Base-by-base conservation (phyloP, 2,113 vertebrate genomes). In the Apus apus region DNA sequence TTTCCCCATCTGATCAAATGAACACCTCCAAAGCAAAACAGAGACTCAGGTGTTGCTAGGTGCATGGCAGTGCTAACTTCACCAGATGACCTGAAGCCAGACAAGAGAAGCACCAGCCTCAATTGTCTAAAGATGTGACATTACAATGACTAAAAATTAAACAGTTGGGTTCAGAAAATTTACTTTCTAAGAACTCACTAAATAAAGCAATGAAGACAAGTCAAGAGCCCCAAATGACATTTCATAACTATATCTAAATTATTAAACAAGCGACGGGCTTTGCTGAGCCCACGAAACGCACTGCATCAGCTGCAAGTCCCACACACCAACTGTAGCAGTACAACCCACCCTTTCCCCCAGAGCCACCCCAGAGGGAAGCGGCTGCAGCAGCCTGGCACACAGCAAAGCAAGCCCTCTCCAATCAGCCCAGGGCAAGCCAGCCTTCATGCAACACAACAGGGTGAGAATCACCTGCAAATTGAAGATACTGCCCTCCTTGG, bases 291-390 rank as follows among this genome's bases (percentile, higher is more conserved):
- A 27, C 23, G 80, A 60, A 89, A 85, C 0, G 8, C 38, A 36
- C 18, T 53, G 45, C 1, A 1, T 45, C 45, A 50, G 43, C 87
- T 57, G 8, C 58, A 56, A 75, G 73, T 61, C 57, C 80, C 66
- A 58, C 29, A 51, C 26, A 8, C 6, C 0, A 0, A 8, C 0
- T 20, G 20, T 0, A 51, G 40, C 36, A 54, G 60, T 36, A 58
- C 45, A 79, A 58, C 8, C 14, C 66, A 51, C 29, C 18, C 61
- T 30, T 48, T 27, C 66, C 87, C 90, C 71, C 34, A 71, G 61
- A 85, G 27, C 17, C 53, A 46, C 5, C 53, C 45, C n/a, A 5
- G n/a, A 62, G 8, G 17, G 11, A 15, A 78, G 27, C 68, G 58
- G 45, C 68, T 62, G 36, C 4, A 1, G 62, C 40, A 77, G 85